Percentiles rank a stretch among this genome's conserved stretches.
phyloP scores from a whole-genome alignment of 2,797 vertebrate species.

The Silurus lanzhouensis region DNA sequence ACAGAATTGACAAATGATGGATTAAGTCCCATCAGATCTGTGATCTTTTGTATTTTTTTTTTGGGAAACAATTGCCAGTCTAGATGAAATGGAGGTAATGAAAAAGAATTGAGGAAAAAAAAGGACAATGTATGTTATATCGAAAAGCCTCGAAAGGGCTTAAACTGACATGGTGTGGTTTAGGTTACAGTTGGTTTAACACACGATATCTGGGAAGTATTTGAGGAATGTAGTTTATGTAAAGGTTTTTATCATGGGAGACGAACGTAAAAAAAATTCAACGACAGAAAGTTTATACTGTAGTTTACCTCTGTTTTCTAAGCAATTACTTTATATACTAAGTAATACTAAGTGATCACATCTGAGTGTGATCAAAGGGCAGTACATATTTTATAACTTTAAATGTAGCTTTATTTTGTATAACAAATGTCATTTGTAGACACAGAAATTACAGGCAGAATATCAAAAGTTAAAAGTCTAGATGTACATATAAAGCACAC shows the following conservation, averaged over 20 bases:
- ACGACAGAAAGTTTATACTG: slow-evolving; percentile 39
- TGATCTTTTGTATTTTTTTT: slow-evolving; percentile 25
- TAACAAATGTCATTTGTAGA: slow-evolving; percentile 51
- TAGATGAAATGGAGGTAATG: slow-evolving; percentile 6
- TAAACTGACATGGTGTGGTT: slow-evolving; percentile 31
- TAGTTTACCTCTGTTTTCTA: slow-evolving; percentile 62
- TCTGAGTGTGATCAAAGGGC: slow-evolving; percentile 45
- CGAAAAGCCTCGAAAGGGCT: slow-evolving; percentile 37
- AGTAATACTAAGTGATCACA: slow-evolving; percentile 57
- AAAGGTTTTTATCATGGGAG: slow-evolving; percentile 32
- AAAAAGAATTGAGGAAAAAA: slow-evolving; percentile 31
- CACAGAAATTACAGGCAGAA: slow-evolving; percentile 39
- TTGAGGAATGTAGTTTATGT: slow-evolving; percentile 31
- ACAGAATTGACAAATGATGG: slow-evolving; percentile 41
- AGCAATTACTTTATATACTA: slow-evolving; percentile 54
- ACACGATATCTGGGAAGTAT: slow-evolving; percentile 52
- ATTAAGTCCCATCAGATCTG: slow-evolving; percentile 46
- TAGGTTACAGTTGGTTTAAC: slow-evolving; percentile 56
- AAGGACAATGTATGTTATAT: slow-evolving; percentile 50
- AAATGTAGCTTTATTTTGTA: slow-evolving; percentile 58
- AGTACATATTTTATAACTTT: slow-evolving; percentile 49
- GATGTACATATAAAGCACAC: slow-evolving; percentile 58
- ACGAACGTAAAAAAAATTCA: slow-evolving; percentile 21
- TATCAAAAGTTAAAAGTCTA: slow-evolving; percentile 39
- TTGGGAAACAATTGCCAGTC: slow-evolving; percentile 30